phyloP scores from a whole-genome alignment of 2,888 invertebrate species.

The Cheiracanthium punctorium region DNA sequence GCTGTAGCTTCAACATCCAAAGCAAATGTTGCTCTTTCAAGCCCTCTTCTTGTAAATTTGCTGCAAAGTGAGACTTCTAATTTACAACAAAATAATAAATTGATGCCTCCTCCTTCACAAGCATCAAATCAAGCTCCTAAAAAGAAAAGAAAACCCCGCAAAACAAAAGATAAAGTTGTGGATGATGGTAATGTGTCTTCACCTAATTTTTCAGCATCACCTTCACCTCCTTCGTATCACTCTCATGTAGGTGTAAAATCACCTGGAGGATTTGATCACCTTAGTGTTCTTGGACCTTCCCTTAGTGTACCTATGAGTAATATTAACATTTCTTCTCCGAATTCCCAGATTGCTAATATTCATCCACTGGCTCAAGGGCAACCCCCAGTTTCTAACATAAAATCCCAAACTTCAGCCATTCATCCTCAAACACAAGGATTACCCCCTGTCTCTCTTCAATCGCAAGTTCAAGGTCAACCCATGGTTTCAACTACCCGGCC shows the following conservation, averaged over 20 bases:
- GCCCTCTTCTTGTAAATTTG: constrained; percentile 92
- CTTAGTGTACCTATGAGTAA: constrained; percentile 64
- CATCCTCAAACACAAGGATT: constrained; percentile 43
- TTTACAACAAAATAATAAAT: constrained; percentile 63
- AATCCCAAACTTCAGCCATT: constrained; percentile 54
- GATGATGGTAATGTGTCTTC: constrained; percentile 43
- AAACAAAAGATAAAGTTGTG: constrained; percentile 67
- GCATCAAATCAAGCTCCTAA: constrained; percentile 62
- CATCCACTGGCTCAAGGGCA: constrained; percentile 64
- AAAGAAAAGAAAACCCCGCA: constrained; percentile 71
- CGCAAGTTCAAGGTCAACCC: constrained; percentile 69
- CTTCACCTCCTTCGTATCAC: constrained; percentile 52
- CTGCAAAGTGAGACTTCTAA: constrained; percentile 85
- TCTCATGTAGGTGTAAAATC: constrained; percentile 46
- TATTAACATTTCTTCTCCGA: constrained; percentile 67
- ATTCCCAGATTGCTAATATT: constrained; percentile 53
- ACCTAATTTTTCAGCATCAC: constrained; percentile 62
- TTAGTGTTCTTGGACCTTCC: constrained; percentile 56
- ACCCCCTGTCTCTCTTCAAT: constrained; percentile 62
- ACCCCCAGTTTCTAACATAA: constrained; percentile 53
- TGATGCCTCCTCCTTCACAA: constrained; percentile 69
- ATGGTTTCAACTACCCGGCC: constrained; percentile 62
- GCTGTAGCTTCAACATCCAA: constrained; percentile 52
- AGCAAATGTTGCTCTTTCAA: constrained; percentile 84
- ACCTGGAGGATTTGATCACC: constrained; percentile 60